Base-by-base conservation (phyloP, 2,797 vertebrate species). In the Rhinatrema bivittatum region DNA sequence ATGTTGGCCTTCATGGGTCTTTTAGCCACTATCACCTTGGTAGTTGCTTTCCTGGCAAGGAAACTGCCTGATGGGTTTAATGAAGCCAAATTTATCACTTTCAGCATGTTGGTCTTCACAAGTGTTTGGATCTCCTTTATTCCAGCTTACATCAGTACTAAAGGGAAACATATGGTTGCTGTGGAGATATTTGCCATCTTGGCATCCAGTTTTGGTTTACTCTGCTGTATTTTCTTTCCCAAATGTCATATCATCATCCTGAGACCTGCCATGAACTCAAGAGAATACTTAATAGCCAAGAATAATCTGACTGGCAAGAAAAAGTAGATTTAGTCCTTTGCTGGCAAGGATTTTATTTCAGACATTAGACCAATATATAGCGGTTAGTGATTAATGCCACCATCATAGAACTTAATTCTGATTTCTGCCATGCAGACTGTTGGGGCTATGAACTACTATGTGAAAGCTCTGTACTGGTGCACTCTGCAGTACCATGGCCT, bases 51-150 rank as follows among this genome's bases (percentile, higher is more conserved):
- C 22, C 13, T 50, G 14, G 47, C 47, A 6, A 32, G 47, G 13
- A 44, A 50, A 14, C 25, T 50, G 5, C 47, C 47, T 9, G 47
- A 50, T 25, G 41, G 47, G 8, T 50, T 50, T 22, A 50, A 50
- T 10, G 47, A 50, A 35, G 38, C 47, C 5, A 50, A 50, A 35
- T 44, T 42, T 20, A 50, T 50, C 12, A 44, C 47, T 5, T 50
- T 50, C 8, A 50, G 47, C 24, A 50, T 50, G 47, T 16, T 50
- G 47, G 39, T 50, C 14, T 50, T 50, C 29, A 41, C 37, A n/a
- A 46, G 42, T 9, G 50, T 53, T 19, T 53, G 42, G 50, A 39
- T 53, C 23, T 39, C 50, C 21, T 53, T 53, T 12, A 46, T 53
- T 19, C 50, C 50, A 4, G 50, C 50, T 22, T 53, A 53, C 32